Evolutionary conservation across 30 jellyfish, hydroid and myxozoan species (phyloP).

Genomic region (Aurelia sp.): DNA sequence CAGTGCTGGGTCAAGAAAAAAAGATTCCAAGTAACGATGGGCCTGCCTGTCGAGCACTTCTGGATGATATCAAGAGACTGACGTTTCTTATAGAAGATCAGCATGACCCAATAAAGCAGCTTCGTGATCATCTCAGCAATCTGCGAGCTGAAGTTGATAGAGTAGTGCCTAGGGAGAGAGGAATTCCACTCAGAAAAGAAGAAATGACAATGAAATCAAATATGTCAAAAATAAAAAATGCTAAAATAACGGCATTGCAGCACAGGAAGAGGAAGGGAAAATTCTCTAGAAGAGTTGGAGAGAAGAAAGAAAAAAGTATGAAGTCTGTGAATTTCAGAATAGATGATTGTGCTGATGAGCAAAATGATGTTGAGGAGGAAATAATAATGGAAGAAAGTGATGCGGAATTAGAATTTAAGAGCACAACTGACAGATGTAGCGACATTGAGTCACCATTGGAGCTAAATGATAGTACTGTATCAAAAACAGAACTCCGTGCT

Average conservation of each 20-base stretch:
- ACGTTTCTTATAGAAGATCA: slow-evolving; percentile 37
- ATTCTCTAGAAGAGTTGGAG: slow-evolving; percentile 9
- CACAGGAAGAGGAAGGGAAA: slow-evolving; percentile 19
- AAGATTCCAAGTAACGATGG: not conserved
- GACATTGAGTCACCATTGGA: not conserved
- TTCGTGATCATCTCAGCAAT: slow-evolving; percentile 3
- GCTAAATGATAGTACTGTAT: too few species aligned
- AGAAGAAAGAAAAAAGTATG: slow-evolving; percentile 29
- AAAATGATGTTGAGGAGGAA: too few species aligned
- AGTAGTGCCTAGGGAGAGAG: slow-evolving; percentile 19
- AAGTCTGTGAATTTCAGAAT: not conserved
- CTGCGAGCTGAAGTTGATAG: slow-evolving; percentile 9
- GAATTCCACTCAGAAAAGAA: slow-evolving; percentile 12
- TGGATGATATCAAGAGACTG: slow-evolving; percentile 33
- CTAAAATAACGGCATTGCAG: not conserved
- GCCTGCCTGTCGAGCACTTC: slow-evolving; percentile 28
- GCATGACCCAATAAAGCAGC: not conserved
- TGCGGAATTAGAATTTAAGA: not conserved
- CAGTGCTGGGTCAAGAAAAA: not conserved
- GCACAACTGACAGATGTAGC: not conserved
- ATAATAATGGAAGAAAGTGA: too few species aligned
- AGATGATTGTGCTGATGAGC: too few species aligned
- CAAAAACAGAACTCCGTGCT: too few species aligned
- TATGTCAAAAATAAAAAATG: not conserved
- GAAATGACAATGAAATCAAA: not conserved